These are phyloP conservation scores for Sinopyrophorus schimmeli DNA, from an alignment of 2,888 invertebrate species.

Conservation along the genomic window DNA sequence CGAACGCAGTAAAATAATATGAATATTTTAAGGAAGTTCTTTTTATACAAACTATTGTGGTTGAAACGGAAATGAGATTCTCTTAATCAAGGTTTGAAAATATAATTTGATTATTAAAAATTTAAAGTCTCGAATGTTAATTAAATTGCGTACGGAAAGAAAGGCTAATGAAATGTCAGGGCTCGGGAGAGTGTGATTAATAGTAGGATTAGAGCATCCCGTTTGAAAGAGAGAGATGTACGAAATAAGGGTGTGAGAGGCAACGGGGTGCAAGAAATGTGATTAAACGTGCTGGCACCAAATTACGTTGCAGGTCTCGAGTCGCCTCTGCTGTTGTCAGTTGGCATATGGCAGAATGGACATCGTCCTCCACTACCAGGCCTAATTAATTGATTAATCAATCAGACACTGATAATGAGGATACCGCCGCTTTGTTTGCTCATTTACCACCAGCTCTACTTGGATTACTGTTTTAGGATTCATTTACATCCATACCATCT, in stretches of 20 bases:
- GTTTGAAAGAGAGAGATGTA: conserved; percentile 27
- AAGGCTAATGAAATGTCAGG: conserved; percentile 57
- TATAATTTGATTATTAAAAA: conserved; percentile 56
- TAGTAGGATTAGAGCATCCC: conserved; percentile 47
- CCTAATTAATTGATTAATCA: conserved; percentile 31
- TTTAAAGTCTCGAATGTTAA: conserved; percentile 56
- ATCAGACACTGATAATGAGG: conserved; percentile 23
- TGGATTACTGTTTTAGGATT: conserved; percentile 9
- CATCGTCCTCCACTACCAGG: conserved; percentile 16
- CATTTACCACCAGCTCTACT: conserved; percentile 8
- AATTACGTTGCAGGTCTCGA: conserved; percentile 31
- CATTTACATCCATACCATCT: too few species aligned
- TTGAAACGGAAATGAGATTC: conserved; percentile 27
- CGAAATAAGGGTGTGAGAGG: conserved; percentile 17
- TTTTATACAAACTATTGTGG: conserved; percentile 28
- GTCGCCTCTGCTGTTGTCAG: conserved; percentile 20
- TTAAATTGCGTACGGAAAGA: conserved; percentile 56
- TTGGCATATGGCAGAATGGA: conserved; percentile 21
- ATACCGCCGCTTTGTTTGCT: conserved; percentile 20
- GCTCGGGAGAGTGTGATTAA: conserved; percentile 55
- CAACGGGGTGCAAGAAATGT: conserved; percentile 30
- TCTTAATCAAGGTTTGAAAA: conserved; percentile 32
- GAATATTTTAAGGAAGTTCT: conserved; percentile 24
- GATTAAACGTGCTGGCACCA: conserved; percentile 34
- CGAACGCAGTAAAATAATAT: conserved; percentile 21